Evolutionary conservation across 2,797 vertebrate species (phyloP).

Genomic region (Phylloscopus collybita): DNA sequence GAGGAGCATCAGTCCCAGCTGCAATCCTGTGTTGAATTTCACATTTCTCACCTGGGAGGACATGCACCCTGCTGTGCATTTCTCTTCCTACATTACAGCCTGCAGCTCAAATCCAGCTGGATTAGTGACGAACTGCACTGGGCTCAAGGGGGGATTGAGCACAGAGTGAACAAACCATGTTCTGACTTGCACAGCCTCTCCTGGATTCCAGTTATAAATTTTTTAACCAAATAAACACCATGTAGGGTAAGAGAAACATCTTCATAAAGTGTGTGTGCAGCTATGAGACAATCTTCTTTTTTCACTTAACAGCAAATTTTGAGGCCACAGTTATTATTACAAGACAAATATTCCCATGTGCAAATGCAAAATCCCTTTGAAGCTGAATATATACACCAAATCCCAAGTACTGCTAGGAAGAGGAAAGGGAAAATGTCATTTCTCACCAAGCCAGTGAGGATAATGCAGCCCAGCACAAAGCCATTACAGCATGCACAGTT

Average conservation of each 20-base stretch:
- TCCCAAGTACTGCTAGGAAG: background rate
- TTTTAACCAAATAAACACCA: background rate
- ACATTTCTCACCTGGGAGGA: background rate
- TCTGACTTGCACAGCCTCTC: background rate
- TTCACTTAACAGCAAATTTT: background rate
- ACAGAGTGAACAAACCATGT: background rate
- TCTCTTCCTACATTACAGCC: background rate
- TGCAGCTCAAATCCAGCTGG: conserved; percentile 2
- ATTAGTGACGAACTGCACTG: background rate
- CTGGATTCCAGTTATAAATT: background rate
- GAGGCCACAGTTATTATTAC: background rate
- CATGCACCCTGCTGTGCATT: background rate
- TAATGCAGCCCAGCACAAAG: background rate
- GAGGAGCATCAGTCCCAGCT: background rate
- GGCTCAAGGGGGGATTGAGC: background rate
- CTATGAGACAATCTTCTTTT: background rate
- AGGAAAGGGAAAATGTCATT: background rate
- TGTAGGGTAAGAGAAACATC: background rate
- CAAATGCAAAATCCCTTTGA: conserved; percentile 2
- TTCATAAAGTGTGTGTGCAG: background rate
- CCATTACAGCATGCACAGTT: background rate
- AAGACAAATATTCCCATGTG: background rate
- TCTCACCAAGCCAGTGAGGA: background rate
- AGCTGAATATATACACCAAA: background rate
- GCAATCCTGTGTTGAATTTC: background rate